Evolutionary conservation across 1,140 invertebrate genomes (phyloP), one percentile per base, ranked within the genome.

Genomic region (Drosophila saltans): DNA sequence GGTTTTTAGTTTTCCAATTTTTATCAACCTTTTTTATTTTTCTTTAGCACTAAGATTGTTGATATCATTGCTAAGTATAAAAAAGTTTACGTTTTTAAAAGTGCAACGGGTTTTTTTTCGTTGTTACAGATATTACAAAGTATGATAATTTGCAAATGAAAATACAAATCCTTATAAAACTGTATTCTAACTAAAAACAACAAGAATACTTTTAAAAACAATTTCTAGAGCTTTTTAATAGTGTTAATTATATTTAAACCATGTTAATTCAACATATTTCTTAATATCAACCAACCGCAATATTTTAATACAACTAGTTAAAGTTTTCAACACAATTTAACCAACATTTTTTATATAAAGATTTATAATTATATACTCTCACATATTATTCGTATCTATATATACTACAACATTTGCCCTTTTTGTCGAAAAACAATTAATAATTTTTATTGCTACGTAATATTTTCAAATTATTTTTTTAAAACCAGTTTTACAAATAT

Each of bases 1-100:
- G 21, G 21, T 7, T 48, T 52, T 52, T 52, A 11, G 9, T 52
- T 52, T 52, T 52, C 45, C 45, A 52, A 52, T 7, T 52, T 52
- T 4, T 3, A 3, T 4, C 41, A 43, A n/a, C 11, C 3, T 43
- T 16, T 43, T 43, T 43, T 41, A 41, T 48, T 8, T 52, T 52
- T 1, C 9, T 26, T n/a, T 16, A 43, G 41, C 41, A 26, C 45
- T 26, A 10, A 8, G 45, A 52, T 52, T 52, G 45, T 52, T 52
- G 45, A 52, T 52, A 26, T 52, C 26, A 3, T 26, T 10, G 21
- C 3, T 8, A 21, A 21, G 21, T 45, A 45, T 45, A 21, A 16
- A 16, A 16, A 16, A 16, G 16, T 16, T 16, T 16, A 16, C 16
- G 16, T 16, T 16, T 16, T 16, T 16, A 16, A 16, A 16, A 16